Percentiles rank a stretch among this genome's conserved stretches.
Conservation (phyloP, 2,888 invertebrate genomes). For the Asteroscopus sphinx region DNA sequence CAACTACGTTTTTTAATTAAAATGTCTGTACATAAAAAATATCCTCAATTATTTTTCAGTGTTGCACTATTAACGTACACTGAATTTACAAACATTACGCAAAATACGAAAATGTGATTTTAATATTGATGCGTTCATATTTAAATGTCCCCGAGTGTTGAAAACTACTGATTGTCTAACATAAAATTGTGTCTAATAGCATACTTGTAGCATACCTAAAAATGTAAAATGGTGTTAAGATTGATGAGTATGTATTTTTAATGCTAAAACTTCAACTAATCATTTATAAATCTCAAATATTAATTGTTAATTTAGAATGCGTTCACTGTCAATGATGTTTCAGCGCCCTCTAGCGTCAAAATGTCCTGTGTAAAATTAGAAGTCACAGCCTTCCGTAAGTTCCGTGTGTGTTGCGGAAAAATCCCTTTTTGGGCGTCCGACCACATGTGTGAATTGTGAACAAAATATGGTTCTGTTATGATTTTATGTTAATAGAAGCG, state of each 20-base stretch:
- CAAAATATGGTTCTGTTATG: slow-evolving; percentile 87
- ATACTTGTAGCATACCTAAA: background rate
- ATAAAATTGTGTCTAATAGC: background rate
- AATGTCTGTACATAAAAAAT: background rate
- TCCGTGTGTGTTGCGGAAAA: slow-evolving; percentile 90
- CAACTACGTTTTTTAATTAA: background rate
- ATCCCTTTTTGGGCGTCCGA: slow-evolving; percentile 92
- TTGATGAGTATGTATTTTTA: fast-evolving
- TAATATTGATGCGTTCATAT: slow-evolving; percentile 61
- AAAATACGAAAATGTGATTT: slow-evolving; percentile 70
- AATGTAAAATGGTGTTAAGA: fast-evolving
- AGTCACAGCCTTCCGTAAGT: slow-evolving; percentile 88
- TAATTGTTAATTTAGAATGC: slow-evolving; percentile 68
- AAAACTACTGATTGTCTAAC: slow-evolving; percentile 7
- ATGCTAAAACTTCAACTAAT: background rate
- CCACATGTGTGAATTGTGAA: slow-evolving; percentile 91
- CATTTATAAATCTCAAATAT: slow-evolving; percentile 8
- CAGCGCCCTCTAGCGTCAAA: slow-evolving; percentile 83
- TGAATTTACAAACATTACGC: slow-evolving; percentile 49
- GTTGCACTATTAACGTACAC: slow-evolving; percentile 13
- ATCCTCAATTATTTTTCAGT: slow-evolving; percentile 4
- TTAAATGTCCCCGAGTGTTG: background rate
- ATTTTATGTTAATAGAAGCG: slow-evolving; percentile 76
- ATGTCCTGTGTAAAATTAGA: slow-evolving; percentile 86
- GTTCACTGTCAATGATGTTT: slow-evolving; percentile 62